Base-by-base conservation (phyloP, 1,140 invertebrate genomes). In the Hirudo medicinalis region DNA sequence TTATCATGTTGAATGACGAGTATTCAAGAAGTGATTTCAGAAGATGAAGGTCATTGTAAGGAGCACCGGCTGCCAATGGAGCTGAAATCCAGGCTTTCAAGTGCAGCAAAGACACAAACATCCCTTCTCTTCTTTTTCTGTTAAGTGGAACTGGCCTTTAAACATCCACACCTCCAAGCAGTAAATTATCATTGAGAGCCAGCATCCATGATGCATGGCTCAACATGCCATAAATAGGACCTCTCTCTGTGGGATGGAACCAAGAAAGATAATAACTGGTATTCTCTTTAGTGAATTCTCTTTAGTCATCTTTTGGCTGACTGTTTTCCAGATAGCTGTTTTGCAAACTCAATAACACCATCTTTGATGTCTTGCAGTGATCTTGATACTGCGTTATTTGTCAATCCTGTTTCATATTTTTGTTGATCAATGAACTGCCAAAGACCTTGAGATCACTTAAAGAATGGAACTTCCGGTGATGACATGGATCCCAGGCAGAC, bases 121-220 rank as follows among this genome's bases (percentile, higher is more conserved):
- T 11, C 57, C 75, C 22, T 75, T 76, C 60, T 75, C 55, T 74
- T 81, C 77, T 71, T 69, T 71, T 66, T 73, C 67, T 40, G 74
- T 75, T 32, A 80, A 67, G 22, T 72, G 69, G 72, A 80, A 80
- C 71, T 78, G 69, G n/a, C 76, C 69, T 73, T 55, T 72, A 74
- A 81, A 79, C 66, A 80, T 54, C 55, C 72, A 81, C 32, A 82
- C 76, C 76, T 82, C 82, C n/a, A 82, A 75, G 22, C 57, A 71
- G 73, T 81, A 82, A 72, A 81, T 76, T 66, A 77, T 76, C 76
- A 78, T 82, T 74, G 79, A 75, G 77, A 81, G 79, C 78, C 80
- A 82, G 40, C 80, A 67, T 43, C 79, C 77, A 70, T 78, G 75
- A 76, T 80, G 76, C 71, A 82, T 74, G 54, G 78, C 74, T 71